Evolutionary conservation across 37 sponge, comb jelly and placozoan genomes (phyloP).

Genomic region (Lycopodina hypogea): DNA sequence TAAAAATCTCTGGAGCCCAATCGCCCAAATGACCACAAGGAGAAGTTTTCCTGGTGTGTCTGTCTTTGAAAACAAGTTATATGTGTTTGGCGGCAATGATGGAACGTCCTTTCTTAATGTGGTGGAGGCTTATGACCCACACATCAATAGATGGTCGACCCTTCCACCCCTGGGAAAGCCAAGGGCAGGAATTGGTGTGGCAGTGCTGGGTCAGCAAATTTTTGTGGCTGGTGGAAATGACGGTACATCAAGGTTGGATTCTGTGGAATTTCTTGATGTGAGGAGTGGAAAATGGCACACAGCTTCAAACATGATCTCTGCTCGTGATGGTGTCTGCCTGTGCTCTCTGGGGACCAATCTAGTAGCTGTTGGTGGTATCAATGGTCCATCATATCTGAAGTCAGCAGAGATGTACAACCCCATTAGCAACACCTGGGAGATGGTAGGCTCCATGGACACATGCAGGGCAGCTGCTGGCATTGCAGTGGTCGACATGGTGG

Average conservation of each 20-base stretch:
- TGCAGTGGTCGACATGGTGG: slow-evolving; percentile 34
- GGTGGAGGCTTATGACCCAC: slow-evolving; percentile 93
- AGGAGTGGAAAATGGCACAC: slow-evolving; percentile 76
- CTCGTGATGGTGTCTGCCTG: slow-evolving; percentile 90
- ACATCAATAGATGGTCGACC: slow-evolving; percentile 86
- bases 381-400: slow-evolving; percentile 91
- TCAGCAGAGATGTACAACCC: slow-evolving; percentile 82
- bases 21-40: slow-evolving; percentile 88
- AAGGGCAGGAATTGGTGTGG: slow-evolving; percentile 87
- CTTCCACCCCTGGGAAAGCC: slow-evolving; percentile 78
- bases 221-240: slow-evolving; percentile 95
- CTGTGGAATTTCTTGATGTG: slow-evolving; percentile 89
- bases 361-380: slow-evolving; percentile 90
- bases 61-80: slow-evolving; percentile 57
- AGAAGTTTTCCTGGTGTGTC: slow-evolving; percentile 94
- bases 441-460: slow-evolving; percentile 80
- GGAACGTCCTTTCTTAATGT: slow-evolving; percentile 89
- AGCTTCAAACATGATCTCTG: slow-evolving; percentile 69
- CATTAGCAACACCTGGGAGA: slow-evolving; percentile 75
- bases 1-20: slow-evolving; percentile 87
- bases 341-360: slow-evolving; percentile 65
- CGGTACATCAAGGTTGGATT: slow-evolving; percentile 86
- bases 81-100: slow-evolving; percentile 94
- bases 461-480: slow-evolving; percentile 93
- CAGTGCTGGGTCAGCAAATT: slow-evolving; percentile 76